A percentile compares a stretch with the other conserved stretches of the same genome.
These are phyloP conservation scores for Zaprionus ghesquierei DNA, from an alignment of 1,140 invertebrate species.

Conservation along the genomic window DNA sequence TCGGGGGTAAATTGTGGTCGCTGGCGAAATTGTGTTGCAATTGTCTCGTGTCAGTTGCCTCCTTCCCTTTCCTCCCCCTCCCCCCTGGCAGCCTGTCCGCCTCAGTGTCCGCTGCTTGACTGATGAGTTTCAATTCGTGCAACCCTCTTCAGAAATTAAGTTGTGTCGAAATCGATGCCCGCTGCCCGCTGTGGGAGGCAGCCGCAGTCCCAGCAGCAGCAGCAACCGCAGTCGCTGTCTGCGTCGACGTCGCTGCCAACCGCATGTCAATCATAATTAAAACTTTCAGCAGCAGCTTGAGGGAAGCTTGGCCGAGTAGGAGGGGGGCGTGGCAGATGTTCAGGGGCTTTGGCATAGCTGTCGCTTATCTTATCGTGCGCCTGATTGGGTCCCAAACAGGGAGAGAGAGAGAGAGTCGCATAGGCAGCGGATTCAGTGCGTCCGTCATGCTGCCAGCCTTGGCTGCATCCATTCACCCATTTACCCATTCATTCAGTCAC, in stretches of 20 bases:
- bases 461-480: slow-evolving; percentile 29
- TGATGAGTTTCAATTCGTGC: slow-evolving; percentile 75
- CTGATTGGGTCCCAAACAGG: slow-evolving; percentile 65
- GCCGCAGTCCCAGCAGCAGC: slow-evolving; percentile 10
- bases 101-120: slow-evolving; percentile 44
- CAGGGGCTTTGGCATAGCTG: slow-evolving; percentile 18
- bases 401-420: too few relatives aligned
- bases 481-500: slow-evolving; percentile 6
- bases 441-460: not conserved
- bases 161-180: slow-evolving; percentile 77
- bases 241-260: slow-evolving; percentile 38
- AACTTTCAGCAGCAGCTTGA: slow-evolving; percentile 43
- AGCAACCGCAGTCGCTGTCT: not conserved
- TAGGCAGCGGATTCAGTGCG: not conserved
- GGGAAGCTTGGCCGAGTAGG: not conserved
- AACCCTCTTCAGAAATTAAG: slow-evolving; percentile 79
- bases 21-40: slow-evolving; percentile 60
- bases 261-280: slow-evolving; percentile 81
- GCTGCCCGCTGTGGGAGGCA: slow-evolving; percentile 22
- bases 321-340: not conserved
- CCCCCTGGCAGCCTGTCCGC: not conserved
- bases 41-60: slow-evolving; percentile 51
- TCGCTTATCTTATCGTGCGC: slow-evolving; percentile 70
- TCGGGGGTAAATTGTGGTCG: slow-evolving; percentile 50
- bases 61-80: not conserved